Percentiles rank a stretch among this genome's conserved stretches.
phyloP scores from a whole-genome alignment of 2,113 vertebrate genomes.

The Phalacrocorax pelagicus region DNA sequence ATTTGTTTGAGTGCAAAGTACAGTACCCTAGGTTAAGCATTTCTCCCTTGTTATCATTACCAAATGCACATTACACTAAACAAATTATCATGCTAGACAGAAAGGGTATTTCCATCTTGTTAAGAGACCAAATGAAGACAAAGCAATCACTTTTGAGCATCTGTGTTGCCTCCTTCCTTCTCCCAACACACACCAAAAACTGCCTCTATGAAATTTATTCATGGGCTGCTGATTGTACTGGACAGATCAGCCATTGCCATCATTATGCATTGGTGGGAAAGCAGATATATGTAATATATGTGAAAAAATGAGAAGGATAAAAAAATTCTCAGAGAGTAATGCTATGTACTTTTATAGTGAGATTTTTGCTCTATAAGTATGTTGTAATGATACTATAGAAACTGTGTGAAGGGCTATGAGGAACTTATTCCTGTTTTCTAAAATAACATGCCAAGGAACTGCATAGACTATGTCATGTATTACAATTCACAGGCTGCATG shows the following conservation, averaged over 20 bases:
- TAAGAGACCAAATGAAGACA: not conserved
- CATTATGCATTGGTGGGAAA: not conserved
- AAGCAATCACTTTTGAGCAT: not conserved
- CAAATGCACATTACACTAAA: not conserved
- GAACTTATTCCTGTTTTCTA: not conserved
- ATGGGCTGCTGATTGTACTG: not conserved
- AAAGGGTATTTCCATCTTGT: not conserved
- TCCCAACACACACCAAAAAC: not conserved
- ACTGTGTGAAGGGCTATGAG: not conserved
- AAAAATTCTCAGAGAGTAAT: not conserved
- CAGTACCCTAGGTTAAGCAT: not conserved
- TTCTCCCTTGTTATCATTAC: constrained; percentile 16
- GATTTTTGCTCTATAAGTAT: not conserved
- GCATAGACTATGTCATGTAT: not conserved
- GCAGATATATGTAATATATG: not conserved
- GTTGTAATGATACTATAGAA: not conserved
- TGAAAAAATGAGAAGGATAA: not conserved
- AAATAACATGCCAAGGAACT: not conserved
- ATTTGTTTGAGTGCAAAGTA: constrained; percentile 17
- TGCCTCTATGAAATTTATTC: not conserved
- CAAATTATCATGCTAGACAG: not conserved
- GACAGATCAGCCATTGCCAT: not conserved
- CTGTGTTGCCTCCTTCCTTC: not conserved
- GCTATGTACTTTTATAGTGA: not conserved
- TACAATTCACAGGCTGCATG: not conserved